Evolutionary conservation across 1,140 invertebrate species (phyloP).

Genomic region (Euura saliciscinereae): DNA sequence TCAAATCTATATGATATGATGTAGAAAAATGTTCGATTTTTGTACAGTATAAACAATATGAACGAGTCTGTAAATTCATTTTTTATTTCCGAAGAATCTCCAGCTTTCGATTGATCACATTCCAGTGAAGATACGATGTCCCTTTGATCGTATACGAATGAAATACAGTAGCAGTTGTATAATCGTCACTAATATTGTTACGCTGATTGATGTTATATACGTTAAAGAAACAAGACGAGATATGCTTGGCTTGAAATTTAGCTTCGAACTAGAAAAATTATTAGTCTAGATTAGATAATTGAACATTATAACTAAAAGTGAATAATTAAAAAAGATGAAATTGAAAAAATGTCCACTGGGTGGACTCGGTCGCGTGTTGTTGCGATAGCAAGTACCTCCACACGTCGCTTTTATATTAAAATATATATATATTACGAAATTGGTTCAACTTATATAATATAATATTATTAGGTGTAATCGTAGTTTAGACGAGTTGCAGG

Average conservation of each 20-base stretch:
- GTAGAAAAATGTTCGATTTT: no score
- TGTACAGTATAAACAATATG: no score
- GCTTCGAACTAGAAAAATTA: not conserved
- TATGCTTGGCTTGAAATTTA: not conserved
- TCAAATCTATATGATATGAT: no score
- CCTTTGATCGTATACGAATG: no score
- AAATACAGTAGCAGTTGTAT: no score
- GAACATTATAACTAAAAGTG: not conserved
- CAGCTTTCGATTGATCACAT: no score
- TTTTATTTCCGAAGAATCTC: no score
- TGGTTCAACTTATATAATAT: not conserved
- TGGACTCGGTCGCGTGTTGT: not conserved
- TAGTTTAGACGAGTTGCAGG: not conserved
- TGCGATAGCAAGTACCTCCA: not conserved
- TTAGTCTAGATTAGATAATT: not conserved
- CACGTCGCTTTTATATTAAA: not conserved
- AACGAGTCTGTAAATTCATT: no score
- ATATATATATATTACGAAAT: not conserved
- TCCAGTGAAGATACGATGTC: no score
- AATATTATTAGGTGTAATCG: not conserved
- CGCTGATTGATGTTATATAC: not conserved
- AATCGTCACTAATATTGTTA: no score
- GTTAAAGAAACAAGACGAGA: not conserved
- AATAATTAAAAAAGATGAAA: not conserved
- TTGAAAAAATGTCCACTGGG: constrained; percentile 4